Evolutionary conservation across 2,797 vertebrate genomes (phyloP), one percentile per base, ranked within the genome.

Genomic region (Lithobates pipiens): DNA sequence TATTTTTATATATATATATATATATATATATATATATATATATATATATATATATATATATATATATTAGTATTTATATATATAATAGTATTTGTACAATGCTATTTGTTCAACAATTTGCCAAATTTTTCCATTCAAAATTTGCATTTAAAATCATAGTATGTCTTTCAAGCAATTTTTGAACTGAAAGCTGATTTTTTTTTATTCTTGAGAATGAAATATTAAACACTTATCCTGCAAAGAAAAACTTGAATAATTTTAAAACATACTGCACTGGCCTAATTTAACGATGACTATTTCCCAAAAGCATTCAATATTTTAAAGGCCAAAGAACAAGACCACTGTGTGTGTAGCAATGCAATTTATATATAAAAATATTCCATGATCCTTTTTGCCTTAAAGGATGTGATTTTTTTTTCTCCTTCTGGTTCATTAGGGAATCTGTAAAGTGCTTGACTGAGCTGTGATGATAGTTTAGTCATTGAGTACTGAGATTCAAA

Each of bases 351-450:
- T 71, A 86, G 73, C 0, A n/a, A 57, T 77, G 6, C 23, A 54
- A 72, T 76, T 90, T 81, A 57, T 27, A 74, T 74, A 77, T 61
- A 81, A 72, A 34, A 34, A 76, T 63, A 86, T 6, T 82, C 0
- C 73, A 67, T 36, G 83, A 88, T 82, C 68, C 80, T 88, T 84
- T 34, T 70, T 85, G 9, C 0, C 4, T 85, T 90, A 70, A 88
- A 84, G 10, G 65, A 2, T 61, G 73, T 39, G 13, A 25, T 77
- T 86, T 18, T 6, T 2, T 86, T 29, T n/a, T n/a, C n/a, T 61
- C 68, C 84, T 89, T 89, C 10, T 46, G 84, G 76, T 88, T 88
- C 27, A 63, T 88, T 89, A 89, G 54, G 16, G 89, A 83, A 46
- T 46, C 10, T 83, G 84, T 73, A 86, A 11, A 72, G 27, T 79